Evolutionary conservation across 2,113 vertebrate genomes (phyloP).

Genomic region (Austrofundulus limnaeus): DNA sequence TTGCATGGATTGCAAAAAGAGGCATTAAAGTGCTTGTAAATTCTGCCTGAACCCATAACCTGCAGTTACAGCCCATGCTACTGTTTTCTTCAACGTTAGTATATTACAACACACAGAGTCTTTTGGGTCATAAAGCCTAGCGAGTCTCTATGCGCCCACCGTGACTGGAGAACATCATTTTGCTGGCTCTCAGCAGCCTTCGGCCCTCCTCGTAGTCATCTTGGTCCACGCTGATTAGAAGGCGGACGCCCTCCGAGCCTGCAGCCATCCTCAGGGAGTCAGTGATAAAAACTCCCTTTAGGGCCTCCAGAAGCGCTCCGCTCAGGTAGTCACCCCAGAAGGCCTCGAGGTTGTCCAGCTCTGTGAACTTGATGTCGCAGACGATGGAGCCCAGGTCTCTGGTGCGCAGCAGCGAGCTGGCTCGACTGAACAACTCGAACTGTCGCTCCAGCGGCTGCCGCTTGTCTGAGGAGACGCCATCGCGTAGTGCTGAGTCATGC

Average conservation of each 20-base stretch:
- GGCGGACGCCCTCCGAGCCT: constrained; percentile 84
- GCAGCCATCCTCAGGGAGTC: constrained; percentile 87
- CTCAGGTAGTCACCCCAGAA: constrained; percentile 93
- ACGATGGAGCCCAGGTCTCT: constrained; percentile 89
- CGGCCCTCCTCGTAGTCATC: constrained; percentile 90
- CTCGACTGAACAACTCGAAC: constrained; percentile 88
- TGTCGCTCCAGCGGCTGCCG: constrained; percentile 85
- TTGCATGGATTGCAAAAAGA: constrained; percentile 33
- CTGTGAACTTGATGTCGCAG: constrained; percentile 93
- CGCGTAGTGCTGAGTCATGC: constrained; percentile 84
- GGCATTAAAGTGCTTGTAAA: constrained; percentile 22
- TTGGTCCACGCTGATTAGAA: constrained; percentile 91
- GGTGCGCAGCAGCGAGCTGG: constrained; percentile 84
- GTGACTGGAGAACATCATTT: constrained; percentile 4
- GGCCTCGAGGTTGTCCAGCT: constrained; percentile 89
- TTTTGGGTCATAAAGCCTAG: constrained; percentile 17
- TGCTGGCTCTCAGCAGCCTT: constrained; percentile 70
- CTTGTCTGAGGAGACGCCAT: constrained; percentile 85
- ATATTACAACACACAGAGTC: constrained; percentile 16
- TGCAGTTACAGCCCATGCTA: not conserved
- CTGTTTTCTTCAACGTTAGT: constrained; percentile 6
- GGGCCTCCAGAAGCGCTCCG: constrained; percentile 86
- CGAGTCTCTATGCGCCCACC: constrained; percentile 22
- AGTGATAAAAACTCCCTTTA: constrained; percentile 91
- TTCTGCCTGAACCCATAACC: not conserved